Evolutionary conservation across 2,888 invertebrate genomes (phyloP).

Genomic region (Eueremaeus valkanovi): DNA sequence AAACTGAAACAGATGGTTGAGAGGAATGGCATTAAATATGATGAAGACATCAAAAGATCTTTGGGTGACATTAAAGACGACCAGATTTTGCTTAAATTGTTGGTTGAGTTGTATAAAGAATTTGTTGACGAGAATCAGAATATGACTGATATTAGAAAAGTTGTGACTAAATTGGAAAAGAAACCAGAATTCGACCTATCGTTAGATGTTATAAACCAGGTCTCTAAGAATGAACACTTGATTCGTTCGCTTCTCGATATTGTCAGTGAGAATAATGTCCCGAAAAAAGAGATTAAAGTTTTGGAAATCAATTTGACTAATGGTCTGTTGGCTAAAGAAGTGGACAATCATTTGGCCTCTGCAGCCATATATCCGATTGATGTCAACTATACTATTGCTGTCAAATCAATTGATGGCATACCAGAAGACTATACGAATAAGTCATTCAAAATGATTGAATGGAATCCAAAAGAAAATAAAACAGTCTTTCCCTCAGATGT

Average conservation of each 20-base stretch:
- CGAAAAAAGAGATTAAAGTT: constrained; percentile 63
- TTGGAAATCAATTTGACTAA: constrained; percentile 59
- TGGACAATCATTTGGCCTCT: constrained; percentile 37
- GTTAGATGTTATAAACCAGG: constrained; percentile 27
- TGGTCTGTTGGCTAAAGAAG: constrained; percentile 6
- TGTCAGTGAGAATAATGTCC: constrained; percentile 69
- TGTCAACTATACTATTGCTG: constrained; percentile 60
- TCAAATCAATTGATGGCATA: background rate
- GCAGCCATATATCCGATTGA: constrained; percentile 47
- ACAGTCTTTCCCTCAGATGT: background rate
- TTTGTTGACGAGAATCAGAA: background rate
- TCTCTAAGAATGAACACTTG: constrained; percentile 46
- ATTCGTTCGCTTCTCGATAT: constrained; percentile 60
- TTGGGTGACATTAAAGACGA: background rate
- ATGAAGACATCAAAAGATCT: background rate
- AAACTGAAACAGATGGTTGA: background rate
- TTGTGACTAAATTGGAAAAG: background rate
- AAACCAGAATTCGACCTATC: constrained; percentile 39
- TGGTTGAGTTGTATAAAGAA: background rate
- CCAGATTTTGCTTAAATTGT: background rate
- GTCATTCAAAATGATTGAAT: constrained; percentile 8
- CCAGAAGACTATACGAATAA: background rate
- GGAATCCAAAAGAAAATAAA: background rate
- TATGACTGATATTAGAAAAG: background rate
- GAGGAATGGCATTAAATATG: background rate